Evolutionary conservation across 2,113 vertebrate species (phyloP), one percentile per base, ranked within the genome.

Genomic region (Otocyon megalotis): DNA sequence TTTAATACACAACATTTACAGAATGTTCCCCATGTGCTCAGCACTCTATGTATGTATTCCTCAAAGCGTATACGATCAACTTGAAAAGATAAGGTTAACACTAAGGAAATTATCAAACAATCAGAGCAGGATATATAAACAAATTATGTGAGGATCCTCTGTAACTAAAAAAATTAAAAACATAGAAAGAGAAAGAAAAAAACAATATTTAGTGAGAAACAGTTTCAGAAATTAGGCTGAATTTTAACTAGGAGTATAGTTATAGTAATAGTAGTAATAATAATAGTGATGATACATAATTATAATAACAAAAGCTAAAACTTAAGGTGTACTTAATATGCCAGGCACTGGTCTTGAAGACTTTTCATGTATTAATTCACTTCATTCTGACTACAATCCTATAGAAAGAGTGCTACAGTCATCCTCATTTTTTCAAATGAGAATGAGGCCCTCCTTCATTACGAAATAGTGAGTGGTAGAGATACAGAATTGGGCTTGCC

Each of bases 31-130:
- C 62, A 67, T 8, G 14, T 88, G 14, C 12, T 90, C 56, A 65
- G 19, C 30, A 84, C 12, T 63, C 10, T 72, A 4, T 81, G 26
- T 76, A 37, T 11, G 12, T 94, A 22, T 67, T 84, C n/a, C 74
- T 94, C 50, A 76, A 85, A 85, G 54, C 8, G 74, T n/a, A 92
- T 19, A 85, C n/a, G 76, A 80, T 67, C 63, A 86, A 88, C 19
- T 26, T 92, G 32, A 92, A 88, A 95, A 96, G 58, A 88, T 35
- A 72, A 20, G 32, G 63, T 20, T 92, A 89, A 82, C 37, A 48
- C 20, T 53, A 87, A 43, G 30, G 15, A 60, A 94, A 80, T 8
- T n/a, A 63, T 30, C 84, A 92, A 95, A 56, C 58, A 79, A 91
- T 76, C 48, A 93, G 77, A 93, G 19, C 48, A 79, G 4, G 35